Conservation (phyloP, 2,113 vertebrate species). For the Deroptyus accipitrinus region DNA sequence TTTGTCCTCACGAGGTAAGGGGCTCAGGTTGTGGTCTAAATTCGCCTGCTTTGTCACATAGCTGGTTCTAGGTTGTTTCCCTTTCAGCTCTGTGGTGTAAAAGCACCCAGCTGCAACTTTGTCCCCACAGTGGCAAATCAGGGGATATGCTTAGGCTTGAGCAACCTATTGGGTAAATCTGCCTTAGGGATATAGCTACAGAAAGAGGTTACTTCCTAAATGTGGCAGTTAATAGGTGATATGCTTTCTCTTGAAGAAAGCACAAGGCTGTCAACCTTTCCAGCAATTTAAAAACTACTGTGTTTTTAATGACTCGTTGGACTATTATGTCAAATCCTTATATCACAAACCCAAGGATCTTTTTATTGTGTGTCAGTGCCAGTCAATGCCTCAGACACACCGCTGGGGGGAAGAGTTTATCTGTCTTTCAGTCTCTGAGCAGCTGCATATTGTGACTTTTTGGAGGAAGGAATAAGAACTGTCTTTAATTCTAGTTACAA, state of each 20-base stretch:
- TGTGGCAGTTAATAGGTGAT: background rate
- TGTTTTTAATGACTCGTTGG: background rate
- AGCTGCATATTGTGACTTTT: background rate
- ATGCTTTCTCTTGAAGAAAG: background rate
- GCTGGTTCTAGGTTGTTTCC: background rate
- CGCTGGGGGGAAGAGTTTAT: background rate
- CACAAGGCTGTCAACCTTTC: background rate
- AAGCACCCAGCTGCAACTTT: background rate
- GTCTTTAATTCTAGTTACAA: background rate
- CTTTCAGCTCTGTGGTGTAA: background rate
- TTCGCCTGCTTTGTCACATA: accelerated
- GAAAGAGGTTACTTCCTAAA: background rate
- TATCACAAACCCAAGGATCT: background rate
- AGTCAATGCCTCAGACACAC: background rate
- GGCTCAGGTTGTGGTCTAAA: background rate
- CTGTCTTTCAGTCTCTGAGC: background rate
- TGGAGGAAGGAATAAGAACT: background rate
- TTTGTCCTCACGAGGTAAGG: background rate
- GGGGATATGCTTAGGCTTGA: background rate
- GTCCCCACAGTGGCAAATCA: background rate
- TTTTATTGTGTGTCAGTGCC: too few relatives aligned
- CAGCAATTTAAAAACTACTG: background rate
- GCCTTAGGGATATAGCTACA: background rate
- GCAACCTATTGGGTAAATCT: background rate
- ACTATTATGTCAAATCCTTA: background rate